Evolutionary conservation across 2,888 invertebrate species (phyloP).

Genomic region (Byasa hedistus): DNA sequence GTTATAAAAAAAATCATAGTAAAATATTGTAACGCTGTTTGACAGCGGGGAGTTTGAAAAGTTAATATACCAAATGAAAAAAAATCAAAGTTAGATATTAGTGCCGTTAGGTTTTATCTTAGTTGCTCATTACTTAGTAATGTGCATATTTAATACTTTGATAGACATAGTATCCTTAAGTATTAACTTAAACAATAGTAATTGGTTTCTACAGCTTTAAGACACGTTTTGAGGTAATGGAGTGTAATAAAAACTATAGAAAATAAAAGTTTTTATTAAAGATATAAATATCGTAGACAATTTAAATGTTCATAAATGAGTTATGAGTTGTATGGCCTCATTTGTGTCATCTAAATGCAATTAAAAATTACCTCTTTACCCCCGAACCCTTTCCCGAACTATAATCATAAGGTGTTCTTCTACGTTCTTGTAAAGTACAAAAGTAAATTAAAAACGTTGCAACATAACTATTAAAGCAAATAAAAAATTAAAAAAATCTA

Average conservation of each 20-base stretch:
- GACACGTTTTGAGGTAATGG: too few species aligned
- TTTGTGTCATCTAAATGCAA: not conserved
- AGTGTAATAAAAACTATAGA: too few species aligned
- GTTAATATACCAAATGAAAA: slow-evolving; percentile 13
- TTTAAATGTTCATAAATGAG: too few species aligned
- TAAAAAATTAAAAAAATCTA: too few species aligned
- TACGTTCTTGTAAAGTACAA: too few species aligned
- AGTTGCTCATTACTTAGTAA: slow-evolving; percentile 20
- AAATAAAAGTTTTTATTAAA: not conserved
- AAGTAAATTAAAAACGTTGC: too few species aligned
- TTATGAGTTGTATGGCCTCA: not conserved
- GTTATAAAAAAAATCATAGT: slow-evolving; percentile 1
- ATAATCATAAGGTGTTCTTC: too few species aligned
- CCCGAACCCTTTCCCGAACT: too few species aligned
- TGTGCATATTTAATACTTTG: slow-evolving; percentile 13
- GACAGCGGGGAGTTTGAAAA: slow-evolving; percentile 15
- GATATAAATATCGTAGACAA: too few species aligned
- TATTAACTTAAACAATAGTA: not conserved
- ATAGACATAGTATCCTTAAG: slow-evolving; percentile 17
- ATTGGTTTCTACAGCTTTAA: not conserved
- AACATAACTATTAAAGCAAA: too few species aligned
- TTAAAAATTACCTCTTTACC: not conserved
- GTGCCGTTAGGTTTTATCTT: slow-evolving; percentile 4
- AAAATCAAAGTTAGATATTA: slow-evolving; percentile 4
- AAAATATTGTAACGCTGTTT: slow-evolving; percentile 14